These are phyloP conservation scores for Catocala nupta DNA, from an alignment of 2,888 invertebrate species.

Conservation along the genomic window DNA sequence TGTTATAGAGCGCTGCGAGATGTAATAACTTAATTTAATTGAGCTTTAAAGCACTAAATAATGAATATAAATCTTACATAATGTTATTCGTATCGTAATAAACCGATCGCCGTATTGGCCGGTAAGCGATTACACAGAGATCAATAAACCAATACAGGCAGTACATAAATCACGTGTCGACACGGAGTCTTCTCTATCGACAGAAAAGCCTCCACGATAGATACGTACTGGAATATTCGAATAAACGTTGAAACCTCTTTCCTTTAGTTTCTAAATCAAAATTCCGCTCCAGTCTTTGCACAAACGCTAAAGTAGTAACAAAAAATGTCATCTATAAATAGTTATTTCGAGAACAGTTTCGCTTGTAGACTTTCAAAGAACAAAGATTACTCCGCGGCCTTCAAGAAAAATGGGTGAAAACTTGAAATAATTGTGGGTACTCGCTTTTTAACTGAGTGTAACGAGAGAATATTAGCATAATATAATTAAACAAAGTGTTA, in stretches of 20 bases:
- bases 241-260: neutral
- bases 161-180: constrained; percentile 8
- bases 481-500: constrained; percentile 41
- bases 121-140: constrained; percentile 1
- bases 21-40: no score
- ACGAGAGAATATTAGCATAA: constrained; percentile 41
- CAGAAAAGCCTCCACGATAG: constrained; percentile 18
- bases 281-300: constrained; percentile 26
- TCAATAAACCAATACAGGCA: constrained; percentile 13
- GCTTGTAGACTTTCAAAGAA: constrained; percentile 20
- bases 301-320: constrained; percentile 20
- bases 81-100: neutral
- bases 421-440: constrained; percentile 8
- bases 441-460: constrained; percentile 25
- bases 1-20: no score
- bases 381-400: constrained; percentile 23
- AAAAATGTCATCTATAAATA: constrained; percentile 26
- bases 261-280: constrained; percentile 20
- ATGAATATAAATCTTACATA: no score
- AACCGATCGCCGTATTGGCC: neutral
- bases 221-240: constrained; percentile 12
- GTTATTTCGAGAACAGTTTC: constrained; percentile 14
- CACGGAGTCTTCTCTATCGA: neutral
- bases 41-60: no score
- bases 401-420: constrained; percentile 10